phyloP scores from a whole-genome alignment of 2,113 vertebrate genomes.

The Takifugu bimaculatus region DNA sequence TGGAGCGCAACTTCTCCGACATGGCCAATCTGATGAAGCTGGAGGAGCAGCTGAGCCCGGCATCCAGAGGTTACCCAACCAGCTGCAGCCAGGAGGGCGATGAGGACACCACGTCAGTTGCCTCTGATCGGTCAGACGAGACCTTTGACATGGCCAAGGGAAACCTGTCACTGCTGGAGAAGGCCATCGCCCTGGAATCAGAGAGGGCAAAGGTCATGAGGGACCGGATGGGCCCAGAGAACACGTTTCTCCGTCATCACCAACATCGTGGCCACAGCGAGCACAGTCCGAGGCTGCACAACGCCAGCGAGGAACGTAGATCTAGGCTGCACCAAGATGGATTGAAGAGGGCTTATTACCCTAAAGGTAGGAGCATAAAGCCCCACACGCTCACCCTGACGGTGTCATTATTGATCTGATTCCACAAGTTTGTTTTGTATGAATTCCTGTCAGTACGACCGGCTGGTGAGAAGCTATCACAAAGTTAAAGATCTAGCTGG shows the following conservation, averaged over 20 bases:
- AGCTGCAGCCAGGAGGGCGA: conserved; percentile 82
- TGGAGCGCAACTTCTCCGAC: conserved; percentile 92
- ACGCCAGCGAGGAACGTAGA: conserved; percentile 85
- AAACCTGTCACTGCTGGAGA: conserved; percentile 96
- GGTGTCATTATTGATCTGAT: too few relatives aligned
- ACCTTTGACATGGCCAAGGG: conserved; percentile 99
- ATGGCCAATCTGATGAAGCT: conserved; percentile 96
- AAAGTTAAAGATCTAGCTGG: too few relatives aligned
- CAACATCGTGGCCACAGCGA: conserved; percentile 69
- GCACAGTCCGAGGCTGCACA: conserved; percentile 85
- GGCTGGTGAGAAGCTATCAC: too few relatives aligned
- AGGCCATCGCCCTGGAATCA: conserved; percentile 96
- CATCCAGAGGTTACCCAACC: conserved; percentile 80
- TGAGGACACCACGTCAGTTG: conserved; percentile 93
- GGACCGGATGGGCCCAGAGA: conserved; percentile 87
- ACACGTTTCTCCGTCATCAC: conserved; percentile 66
- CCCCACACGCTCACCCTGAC: conserved; percentile 23
- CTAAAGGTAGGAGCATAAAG: conserved; percentile 82
- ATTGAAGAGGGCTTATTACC: conserved; percentile 93
- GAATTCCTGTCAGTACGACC: too few relatives aligned
- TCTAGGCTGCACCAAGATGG: conserved; percentile 88
- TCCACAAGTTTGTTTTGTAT: too few relatives aligned
- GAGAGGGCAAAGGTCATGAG: conserved; percentile 96
- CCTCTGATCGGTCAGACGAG: conserved; percentile 94
- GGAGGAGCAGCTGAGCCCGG: conserved; percentile 94